Base-by-base conservation (phyloP, 2,797 vertebrate genomes). In the Poecilia wingei region DNA sequence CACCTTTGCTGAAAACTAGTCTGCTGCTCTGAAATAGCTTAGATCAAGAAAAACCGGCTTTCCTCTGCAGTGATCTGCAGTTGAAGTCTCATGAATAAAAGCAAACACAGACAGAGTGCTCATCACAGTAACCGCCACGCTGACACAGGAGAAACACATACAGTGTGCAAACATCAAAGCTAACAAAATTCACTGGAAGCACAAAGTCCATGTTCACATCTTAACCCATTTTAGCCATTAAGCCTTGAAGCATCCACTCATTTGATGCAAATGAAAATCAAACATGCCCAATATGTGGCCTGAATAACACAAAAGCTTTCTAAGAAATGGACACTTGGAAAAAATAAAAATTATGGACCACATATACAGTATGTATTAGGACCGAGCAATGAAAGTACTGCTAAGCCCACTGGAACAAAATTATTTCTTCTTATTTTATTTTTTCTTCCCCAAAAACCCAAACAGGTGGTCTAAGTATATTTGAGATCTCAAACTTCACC, bases 181-280 rank as follows among this genome's bases (percentile, higher is more conserved):
- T 36, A 36, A 36, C 33, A 36, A 64, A 64, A 36, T 7, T 64
- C 59, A 64, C 31, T 18, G 31, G 59, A 64, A 64, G 59, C 59
- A 7, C 33, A 71, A 81, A 51, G 76, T 81, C 43, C 47, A 31
- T 10, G 82, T 64, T 88, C 7, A 79, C 83, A 84, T 66, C 81
- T 78, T 77, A 90, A 91, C 82, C 82, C 71, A 14, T 2, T 16
- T 78, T 36, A 51, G 16, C 43, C 47, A 74, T 76, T 68, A 77
- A 39, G 13, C 57, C 49, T 53, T 59, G 57, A 31, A 31, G 28
- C n/a, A 31, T 59, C 13, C 13, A 31, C 28, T 28, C 57, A 31
- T 31, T 59, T 16, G 25, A 36, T 20, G 36, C 8, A 53, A 41
- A 68, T 41, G 20, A 41, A 39, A 39, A 39, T 41, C 9, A 41